A percentile compares a stretch with the other conserved stretches of the same genome.
Evolutionary conservation across 2,797 vertebrate species (phyloP).

Genomic region (Darevskia mixta): DNA sequence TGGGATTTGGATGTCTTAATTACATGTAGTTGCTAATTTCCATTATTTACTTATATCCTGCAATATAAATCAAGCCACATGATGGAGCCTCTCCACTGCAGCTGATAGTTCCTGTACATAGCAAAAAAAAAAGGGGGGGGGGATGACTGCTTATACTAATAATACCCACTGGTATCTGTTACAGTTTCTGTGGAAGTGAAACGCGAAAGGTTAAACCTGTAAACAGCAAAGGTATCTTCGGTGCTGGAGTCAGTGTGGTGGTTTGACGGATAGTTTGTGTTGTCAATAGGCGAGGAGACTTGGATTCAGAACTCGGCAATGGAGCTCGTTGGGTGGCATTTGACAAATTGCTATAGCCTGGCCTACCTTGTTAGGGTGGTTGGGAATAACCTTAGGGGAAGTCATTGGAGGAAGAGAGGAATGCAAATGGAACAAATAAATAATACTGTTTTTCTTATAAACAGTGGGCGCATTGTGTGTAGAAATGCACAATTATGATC

Average conservation of each 20-base stretch:
- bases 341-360: not conserved
- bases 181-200: not conserved
- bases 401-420: not conserved
- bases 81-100: conserved; percentile 59
- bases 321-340: not conserved
- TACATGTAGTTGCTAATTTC: not conserved
- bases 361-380: not conserved
- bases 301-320: not conserved
- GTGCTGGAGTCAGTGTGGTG: not conserved
- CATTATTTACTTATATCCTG: not conserved
- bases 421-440: not conserved
- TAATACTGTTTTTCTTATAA: not conserved
- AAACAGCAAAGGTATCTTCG: conserved; percentile 7
- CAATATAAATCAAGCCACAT: conserved; percentile 44
- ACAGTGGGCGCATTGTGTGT: no score
- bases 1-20: not conserved
- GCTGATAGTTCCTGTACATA: not conserved
- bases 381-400: not conserved
- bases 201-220: not conserved
- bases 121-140: not conserved
- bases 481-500: no score
- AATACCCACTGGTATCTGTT: not conserved
- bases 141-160: not conserved
- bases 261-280: not conserved
- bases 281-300: not conserved